phyloP scores from a whole-genome alignment of 2,888 invertebrate genomes.

The Gryllus longicercus region DNA sequence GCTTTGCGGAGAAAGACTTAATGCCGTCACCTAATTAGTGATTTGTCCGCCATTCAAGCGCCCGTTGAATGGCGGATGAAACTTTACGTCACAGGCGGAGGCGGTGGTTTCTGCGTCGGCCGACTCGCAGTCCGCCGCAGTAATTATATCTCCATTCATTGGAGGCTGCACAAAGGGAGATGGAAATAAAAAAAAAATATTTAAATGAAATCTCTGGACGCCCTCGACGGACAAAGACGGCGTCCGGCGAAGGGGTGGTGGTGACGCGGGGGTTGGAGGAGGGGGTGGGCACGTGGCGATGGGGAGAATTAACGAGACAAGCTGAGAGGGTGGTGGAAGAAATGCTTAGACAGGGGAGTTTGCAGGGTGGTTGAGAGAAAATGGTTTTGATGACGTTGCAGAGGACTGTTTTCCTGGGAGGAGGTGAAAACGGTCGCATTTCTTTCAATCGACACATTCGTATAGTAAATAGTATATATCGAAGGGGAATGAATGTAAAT shows the following conservation, averaged over 20 bases:
- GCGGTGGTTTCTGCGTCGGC: background rate
- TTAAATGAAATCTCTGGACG: background rate
- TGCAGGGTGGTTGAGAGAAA: no score
- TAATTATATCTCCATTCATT: constrained; percentile 9
- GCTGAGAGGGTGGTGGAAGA: no score
- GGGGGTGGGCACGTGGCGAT: background rate
- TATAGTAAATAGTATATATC: no score
- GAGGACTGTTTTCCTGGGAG: no score
- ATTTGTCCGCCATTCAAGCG: constrained; percentile 11
- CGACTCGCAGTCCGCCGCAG: background rate
- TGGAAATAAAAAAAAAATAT: background rate
- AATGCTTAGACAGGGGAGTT: no score
- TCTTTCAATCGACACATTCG: no score
- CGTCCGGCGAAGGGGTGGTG: background rate
- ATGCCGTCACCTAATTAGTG: background rate
- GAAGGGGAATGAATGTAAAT: no score
- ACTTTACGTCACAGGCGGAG: no score
- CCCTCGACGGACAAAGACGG: no score
- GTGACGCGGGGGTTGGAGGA: background rate
- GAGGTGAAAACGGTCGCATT: no score
- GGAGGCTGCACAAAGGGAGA: background rate
- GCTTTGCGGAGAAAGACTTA: background rate
- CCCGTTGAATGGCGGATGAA: background rate
- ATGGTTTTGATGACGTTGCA: no score
- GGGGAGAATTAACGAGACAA: background rate